Base-by-base conservation (phyloP, 2,888 invertebrate species). In the Ophioninae sp. region DNA sequence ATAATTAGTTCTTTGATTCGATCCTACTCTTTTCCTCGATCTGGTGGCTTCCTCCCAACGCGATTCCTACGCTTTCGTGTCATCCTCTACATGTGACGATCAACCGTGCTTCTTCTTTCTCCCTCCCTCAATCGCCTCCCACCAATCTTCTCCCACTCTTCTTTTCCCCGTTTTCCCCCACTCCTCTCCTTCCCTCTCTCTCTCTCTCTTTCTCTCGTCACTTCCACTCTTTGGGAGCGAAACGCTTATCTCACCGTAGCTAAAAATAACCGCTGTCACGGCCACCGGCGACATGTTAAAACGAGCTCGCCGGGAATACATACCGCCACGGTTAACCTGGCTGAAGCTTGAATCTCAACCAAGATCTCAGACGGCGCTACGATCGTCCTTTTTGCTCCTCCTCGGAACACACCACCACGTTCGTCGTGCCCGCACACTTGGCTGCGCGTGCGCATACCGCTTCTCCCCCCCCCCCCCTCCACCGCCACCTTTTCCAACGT, bases 231-330 rank as follows among this genome's bases (percentile, higher is more conserved):
- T 51, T 79, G 85, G 83, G 86, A 86, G 86, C 86, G 84, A 86
- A 87, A 85, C 88, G 92, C 92, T 92, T 92, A 92, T 92, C 92
- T 92, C 90, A 89, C 83, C 88, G 88, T 81, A 87, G 90, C 92
- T 92, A 92, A 92, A 92, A 92, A 92, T 92, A 92, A 90, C 90
- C 85, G 88, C 90, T 91, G 91, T 93, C 92, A 93, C 91, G 92
- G 92, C 92, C 92, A 92, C 90, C 90, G 88, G 90, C 91, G 92
- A 92, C 92, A 92, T 92, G 91, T 92, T 89, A 91, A 91, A 89
- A 79, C 81, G 85, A 77, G 83, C 81, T 79, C 73, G 73, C 67
- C 67, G 79, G 79, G 79, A 67, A 73, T 74, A 79, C 68, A 79
- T 67, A 74, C 73, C 73, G 67, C 65, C 51, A 79, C 67, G 74